phyloP scores from a whole-genome alignment of 1,140 invertebrate genomes.

The Asobara japonica region DNA sequence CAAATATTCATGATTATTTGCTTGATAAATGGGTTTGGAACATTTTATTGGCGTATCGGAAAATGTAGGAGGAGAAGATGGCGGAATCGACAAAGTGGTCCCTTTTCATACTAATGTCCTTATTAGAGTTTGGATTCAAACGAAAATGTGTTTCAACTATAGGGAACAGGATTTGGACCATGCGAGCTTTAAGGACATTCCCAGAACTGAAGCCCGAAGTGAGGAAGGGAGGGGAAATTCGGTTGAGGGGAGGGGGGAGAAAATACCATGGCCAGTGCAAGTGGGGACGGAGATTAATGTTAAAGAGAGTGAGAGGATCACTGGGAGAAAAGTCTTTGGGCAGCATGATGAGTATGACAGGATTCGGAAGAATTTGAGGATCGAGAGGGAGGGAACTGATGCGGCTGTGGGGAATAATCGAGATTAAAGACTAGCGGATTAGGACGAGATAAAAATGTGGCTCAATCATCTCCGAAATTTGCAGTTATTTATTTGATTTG shows the following conservation, averaged over 20 bases:
- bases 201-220: constrained; percentile 30
- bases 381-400: constrained; percentile 43
- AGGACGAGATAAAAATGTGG: too few species aligned
- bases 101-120: too few species aligned
- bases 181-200: constrained; percentile 45
- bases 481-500: too few species aligned
- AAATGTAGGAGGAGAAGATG: too few species aligned
- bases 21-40: too few species aligned
- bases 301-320: constrained; percentile 61
- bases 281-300: constrained; percentile 63
- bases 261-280: constrained; percentile 61
- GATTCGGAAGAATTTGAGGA: constrained; percentile 48
- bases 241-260: constrained; percentile 34
- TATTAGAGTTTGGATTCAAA: too few species aligned
- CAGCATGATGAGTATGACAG: constrained; percentile 52
- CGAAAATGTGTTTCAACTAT: too few species aligned
- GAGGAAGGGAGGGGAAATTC: background rate
- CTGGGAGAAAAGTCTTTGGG: constrained; percentile 57
- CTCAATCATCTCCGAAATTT: too few species aligned
- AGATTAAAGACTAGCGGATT: too few species aligned
- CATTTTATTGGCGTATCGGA: too few species aligned
- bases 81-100: too few species aligned
- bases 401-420: constrained; percentile 38
- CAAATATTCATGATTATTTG: too few species aligned
- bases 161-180: constrained; percentile 41